phyloP scores from a whole-genome alignment of 2,797 vertebrate species.

The Anas capensis region DNA sequence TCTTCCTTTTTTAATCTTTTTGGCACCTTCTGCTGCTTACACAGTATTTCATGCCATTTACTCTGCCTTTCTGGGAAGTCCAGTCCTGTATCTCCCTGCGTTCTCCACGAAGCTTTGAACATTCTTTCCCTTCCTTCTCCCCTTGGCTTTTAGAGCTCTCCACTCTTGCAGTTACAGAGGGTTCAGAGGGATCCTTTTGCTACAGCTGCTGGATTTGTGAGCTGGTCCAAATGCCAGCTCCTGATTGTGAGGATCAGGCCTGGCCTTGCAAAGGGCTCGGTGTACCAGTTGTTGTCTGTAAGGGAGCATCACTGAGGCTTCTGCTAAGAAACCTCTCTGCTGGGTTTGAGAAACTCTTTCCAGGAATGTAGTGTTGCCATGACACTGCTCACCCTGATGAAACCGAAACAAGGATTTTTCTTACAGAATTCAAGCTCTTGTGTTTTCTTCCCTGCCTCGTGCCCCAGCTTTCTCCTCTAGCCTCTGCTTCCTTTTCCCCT shows the following conservation, averaged over 20 bases:
- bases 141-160: not conserved
- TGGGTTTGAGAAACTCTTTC: not conserved
- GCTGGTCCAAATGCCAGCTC: too few relatives aligned
- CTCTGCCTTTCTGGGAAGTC: not conserved
- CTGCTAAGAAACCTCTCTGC: too few relatives aligned
- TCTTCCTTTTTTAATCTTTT: not conserved
- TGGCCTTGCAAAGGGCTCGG: not conserved
- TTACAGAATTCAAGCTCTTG: not conserved
- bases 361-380: not conserved
- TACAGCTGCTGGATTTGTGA: not conserved
- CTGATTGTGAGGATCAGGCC: not conserved
- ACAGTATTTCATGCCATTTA: not conserved
- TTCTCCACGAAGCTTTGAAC: not conserved
- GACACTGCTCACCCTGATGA: not conserved
- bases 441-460: not conserved
- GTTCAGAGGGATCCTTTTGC: too few relatives aligned
- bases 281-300: not conserved
- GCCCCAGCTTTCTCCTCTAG: not conserved
- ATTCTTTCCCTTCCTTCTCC: not conserved
- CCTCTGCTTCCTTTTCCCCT: too few relatives aligned
- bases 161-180: not conserved
- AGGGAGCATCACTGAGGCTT: not conserved
- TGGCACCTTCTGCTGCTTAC: not conserved
- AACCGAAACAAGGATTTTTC: not conserved
- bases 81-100: not conserved